Percentiles rank a stretch among this genome's conserved stretches.
These are phyloP conservation scores for Leucosticte australis DNA, from an alignment of 2,113 vertebrate genomes.

Conservation along the genomic window DNA sequence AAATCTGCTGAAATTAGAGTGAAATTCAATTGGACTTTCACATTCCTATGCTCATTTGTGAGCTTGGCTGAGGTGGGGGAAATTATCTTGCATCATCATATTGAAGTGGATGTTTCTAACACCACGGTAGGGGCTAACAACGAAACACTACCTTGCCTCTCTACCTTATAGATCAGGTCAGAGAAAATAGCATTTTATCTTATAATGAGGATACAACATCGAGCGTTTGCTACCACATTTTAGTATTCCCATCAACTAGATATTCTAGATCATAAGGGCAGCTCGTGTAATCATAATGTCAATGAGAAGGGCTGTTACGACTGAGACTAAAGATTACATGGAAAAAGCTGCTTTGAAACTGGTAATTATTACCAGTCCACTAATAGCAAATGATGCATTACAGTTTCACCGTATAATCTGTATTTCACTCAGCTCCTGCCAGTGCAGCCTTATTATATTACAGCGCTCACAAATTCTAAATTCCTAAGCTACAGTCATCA, in stretches of 20 bases:
- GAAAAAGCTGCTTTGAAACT: conserved; percentile 81
- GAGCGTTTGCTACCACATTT: conserved; percentile 67
- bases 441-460: conserved; percentile 70
- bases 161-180: conserved; percentile 70
- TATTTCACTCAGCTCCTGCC: conserved; percentile 73
- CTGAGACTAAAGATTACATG: conserved; percentile 79
- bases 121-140: conserved; percentile 38
- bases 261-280: conserved; percentile 79
- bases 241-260: conserved; percentile 79
- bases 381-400: conserved; percentile 84
- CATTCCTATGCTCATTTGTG: conserved; percentile 34
- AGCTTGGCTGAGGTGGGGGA: not conserved
- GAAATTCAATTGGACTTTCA: conserved; percentile 46
- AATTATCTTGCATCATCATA: conserved; percentile 11
- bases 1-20: conserved; percentile 10
- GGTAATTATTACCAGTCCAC: conserved; percentile 85
- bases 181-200: conserved; percentile 76
- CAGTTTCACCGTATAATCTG: conserved; percentile 77
- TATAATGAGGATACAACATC: conserved; percentile 75
- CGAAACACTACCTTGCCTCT: conserved; percentile 34
- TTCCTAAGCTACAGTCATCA: conserved; percentile 79
- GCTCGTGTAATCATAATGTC: conserved; percentile 80
- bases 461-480: conserved; percentile 71
- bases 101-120: conserved; percentile 49
- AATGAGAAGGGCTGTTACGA: conserved; percentile 83